Evolutionary conservation across 2,888 invertebrate genomes (phyloP), one percentile per base, ranked within the genome.

Genomic region (Apamea epomidion): DNA sequence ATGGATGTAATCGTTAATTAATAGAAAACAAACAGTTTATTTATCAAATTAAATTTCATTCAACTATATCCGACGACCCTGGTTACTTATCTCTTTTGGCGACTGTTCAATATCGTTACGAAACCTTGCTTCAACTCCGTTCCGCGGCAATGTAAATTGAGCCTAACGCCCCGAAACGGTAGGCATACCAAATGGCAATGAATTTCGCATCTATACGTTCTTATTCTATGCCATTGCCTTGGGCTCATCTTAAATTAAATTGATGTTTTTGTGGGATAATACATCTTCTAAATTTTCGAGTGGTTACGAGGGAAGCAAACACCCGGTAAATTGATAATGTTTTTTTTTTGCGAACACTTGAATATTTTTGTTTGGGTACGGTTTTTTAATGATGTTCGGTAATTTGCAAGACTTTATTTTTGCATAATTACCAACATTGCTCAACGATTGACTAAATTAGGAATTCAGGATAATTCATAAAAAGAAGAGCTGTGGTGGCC

Each of bases 191-290:
- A 25, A 8, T 3, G 32, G 14, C 45, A 12, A 29, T 42, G n/a
- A 64, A 14, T 25, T 5, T 48, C 70, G 12, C 29, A 29, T 81
- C 81, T 81, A 12, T 29, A 5, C 18, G 0, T 45, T 48, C 5
- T 68, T 65, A 76, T 32, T 87, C 76, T 74, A 21, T 58, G 54
- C 3, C 37, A 25, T 25, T 60, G 71, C 78, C 80, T 82, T 51
- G 68, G 88, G 79, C 85, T 64, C 60, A 62, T 81, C 80, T 79
- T 69, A 80, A 88, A 89, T 88, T 85, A 79, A 85, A 89, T 88
- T 89, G 81, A 88, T 88, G 90, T 86, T 88, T 87, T 85, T 83
- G 78, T 76, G 77, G 75, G 37, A 76, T 74, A 83, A 76, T 78
- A 87, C 58, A 83, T 83, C 74, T 80, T 58, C 58, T 73, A 78